Evolutionary conservation across 2,113 vertebrate species (phyloP), one percentile per base, ranked within the genome.

Genomic region (Puntigrus tetrazona): DNA sequence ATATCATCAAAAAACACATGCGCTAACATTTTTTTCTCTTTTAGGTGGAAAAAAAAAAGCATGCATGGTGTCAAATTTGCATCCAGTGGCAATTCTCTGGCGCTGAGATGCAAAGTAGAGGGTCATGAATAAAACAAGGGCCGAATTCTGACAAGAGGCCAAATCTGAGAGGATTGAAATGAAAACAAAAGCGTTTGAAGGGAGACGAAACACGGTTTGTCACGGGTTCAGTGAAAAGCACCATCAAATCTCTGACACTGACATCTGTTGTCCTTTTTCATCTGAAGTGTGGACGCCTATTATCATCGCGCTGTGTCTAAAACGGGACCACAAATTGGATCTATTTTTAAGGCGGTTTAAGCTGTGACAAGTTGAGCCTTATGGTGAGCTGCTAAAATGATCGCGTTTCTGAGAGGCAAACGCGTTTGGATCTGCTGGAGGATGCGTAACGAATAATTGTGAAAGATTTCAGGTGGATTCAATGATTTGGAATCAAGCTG

Each of bases 261-360:
- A 59, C 55, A 73, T 50, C 77, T 82, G 74, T 77, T 41, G 31
- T 43, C 55, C 38, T 14, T 16, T 76, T 25, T 59, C 52, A 78
- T 82, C 84, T 86, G 78, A 86, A 87, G 78, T 69, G 57, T 38
- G 82, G 81, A 85, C 20, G 83, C 86, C 78, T 72, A 69, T 65
- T 86, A 86, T 81, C 69, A 75, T 77, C 45, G n/a, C 43, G 8
- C 65, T 1, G 41, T 3, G 45, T 36, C 85, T 81, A 82, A 82
- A 87, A 72, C 78, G 63, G 84, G 36, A 27, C 43, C 76, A 69
- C 5, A 14, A 47, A 81, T 63, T 69, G 57, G 52, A 65, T 80
- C 87, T 88, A 89, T 88, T 88, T 87, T 86, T 85, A 87, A 45
- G 63, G 13, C 36, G 57, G 74, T 67, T 61, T 59, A 85, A 78